phyloP scores from a whole-genome alignment of 53 echinoderm and acorn worm species.

The Hippasteria phrygiana region DNA sequence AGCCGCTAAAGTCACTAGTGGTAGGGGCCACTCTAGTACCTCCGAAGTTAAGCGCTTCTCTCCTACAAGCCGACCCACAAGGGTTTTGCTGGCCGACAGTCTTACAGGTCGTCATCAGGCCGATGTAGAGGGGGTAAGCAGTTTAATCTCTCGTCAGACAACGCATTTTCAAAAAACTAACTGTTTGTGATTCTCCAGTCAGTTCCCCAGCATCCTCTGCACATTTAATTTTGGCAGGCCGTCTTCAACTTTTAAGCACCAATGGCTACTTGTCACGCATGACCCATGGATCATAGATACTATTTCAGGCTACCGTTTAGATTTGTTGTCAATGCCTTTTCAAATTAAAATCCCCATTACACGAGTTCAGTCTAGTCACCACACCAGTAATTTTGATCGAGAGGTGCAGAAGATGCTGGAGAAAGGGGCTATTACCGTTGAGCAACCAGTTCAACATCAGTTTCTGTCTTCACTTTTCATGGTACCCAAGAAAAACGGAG shows the following conservation, averaged over 20 bases:
- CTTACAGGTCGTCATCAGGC: neutral
- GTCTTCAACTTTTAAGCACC: neutral
- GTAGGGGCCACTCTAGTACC: neutral
- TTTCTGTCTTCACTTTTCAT: neutral
- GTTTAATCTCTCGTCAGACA: neutral
- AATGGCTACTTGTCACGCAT: neutral
- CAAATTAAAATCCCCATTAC: neutral
- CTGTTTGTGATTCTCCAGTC: neutral
- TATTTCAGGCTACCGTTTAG: too few relatives aligned
- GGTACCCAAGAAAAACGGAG: slow-evolving; percentile 4
- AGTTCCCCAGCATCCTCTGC: neutral
- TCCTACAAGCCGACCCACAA: neutral
- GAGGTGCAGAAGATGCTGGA: neutral
- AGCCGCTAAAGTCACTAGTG: slow-evolving; percentile 14
- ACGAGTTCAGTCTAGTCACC: neutral
- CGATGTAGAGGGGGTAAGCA: neutral
- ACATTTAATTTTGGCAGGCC: neutral
- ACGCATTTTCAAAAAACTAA: neutral
- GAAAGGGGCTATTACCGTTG: slow-evolving; percentile 14
- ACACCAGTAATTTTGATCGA: neutral
- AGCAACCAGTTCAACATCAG: neutral
- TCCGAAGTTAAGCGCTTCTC: slow-evolving; percentile 1
- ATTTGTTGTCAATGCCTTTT: neutral
- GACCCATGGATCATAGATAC: too few relatives aligned
- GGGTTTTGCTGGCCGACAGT: neutral